Percentiles rank a stretch among this genome's conserved stretches.
Evolutionary conservation across 53 echinoderm and acorn worm genomes (phyloP).

Genomic region (Astropecten irregularis): DNA sequence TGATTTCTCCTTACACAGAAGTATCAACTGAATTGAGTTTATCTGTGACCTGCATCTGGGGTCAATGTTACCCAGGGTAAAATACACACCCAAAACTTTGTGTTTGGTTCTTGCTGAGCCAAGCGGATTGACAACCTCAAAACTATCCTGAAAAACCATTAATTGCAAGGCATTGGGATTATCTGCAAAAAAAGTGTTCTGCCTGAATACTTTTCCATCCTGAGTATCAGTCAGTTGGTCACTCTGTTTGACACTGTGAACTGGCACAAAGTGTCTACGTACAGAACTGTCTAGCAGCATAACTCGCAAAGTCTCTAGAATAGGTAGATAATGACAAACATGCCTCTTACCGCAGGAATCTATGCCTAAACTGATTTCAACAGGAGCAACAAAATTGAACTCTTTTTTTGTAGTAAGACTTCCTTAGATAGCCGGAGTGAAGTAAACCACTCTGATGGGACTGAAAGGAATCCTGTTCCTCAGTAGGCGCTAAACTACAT

Average conservation of each 20-base stretch:
- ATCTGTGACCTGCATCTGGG: conserved; percentile 62
- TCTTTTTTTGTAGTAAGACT: no score
- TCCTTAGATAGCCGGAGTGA: conserved; percentile 32
- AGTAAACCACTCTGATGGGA: conserved; percentile 41
- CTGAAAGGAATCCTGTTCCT: conserved; percentile 7
- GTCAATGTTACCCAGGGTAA: conserved; percentile 69
- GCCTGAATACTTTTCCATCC: conserved; percentile 61
- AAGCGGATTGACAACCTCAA: conserved; percentile 75
- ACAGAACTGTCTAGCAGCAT: conserved; percentile 41
- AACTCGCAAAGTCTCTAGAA: conserved; percentile 51
- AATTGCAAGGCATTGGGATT: conserved; percentile 56
- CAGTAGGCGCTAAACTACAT: conserved; percentile 30
- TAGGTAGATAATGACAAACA: conserved; percentile 74
- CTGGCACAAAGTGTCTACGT: conserved; percentile 4
- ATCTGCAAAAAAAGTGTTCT: conserved; percentile 31
- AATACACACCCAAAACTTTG: conserved; percentile 70
- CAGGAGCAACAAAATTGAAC: conserved; percentile 52
- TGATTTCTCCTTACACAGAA: conserved; percentile 70
- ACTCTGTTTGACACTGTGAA: not conserved
- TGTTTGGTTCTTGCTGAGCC: conserved; percentile 71
- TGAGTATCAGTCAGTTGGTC: conserved; percentile 39
- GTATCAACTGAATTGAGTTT: conserved; percentile 58
- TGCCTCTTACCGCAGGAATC: conserved; percentile 28
- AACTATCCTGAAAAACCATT: conserved; percentile 67
- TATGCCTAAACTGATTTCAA: conserved; percentile 41